Evolutionary conservation across 2,797 vertebrate species (phyloP).

Genomic region (Steatocranus sp.): DNA sequence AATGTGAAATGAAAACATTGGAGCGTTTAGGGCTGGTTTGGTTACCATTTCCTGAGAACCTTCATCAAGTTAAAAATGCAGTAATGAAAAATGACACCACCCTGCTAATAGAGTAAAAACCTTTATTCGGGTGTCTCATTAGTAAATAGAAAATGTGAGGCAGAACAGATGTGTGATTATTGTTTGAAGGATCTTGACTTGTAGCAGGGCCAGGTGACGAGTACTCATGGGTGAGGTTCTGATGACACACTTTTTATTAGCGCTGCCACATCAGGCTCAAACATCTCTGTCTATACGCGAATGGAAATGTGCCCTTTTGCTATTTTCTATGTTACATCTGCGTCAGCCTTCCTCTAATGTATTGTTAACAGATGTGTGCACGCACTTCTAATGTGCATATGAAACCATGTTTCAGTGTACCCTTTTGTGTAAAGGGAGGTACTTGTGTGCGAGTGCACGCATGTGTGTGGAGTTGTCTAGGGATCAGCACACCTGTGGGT

Average conservation of each 20-base stretch:
- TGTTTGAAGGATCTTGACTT: neutral
- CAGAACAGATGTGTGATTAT: neutral
- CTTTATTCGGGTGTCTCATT: neutral
- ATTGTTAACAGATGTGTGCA: constrained; percentile 9
- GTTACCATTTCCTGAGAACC: constrained; percentile 31
- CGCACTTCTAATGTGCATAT: constrained; percentile 5
- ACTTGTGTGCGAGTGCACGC: neutral
- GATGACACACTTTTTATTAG: neutral
- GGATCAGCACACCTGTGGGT: constrained; percentile 66
- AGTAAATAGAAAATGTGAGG: neutral
- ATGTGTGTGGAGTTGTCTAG: constrained; percentile 5
- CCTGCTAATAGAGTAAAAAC: neutral
- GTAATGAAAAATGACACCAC: neutral
- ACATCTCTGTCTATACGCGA: neutral
- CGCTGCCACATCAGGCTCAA: neutral
- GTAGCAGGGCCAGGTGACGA: constrained; percentile 4
- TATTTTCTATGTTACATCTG: neutral
- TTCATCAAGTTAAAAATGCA: constrained; percentile 14
- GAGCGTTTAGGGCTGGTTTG: neutral
- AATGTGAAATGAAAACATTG: constrained; percentile 39
- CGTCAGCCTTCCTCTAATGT: neutral
- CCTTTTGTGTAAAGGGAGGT: neutral
- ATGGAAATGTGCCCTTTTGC: neutral
- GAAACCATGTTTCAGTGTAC: neutral
- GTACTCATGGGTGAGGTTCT: constrained; percentile 1